phyloP scores from a whole-genome alignment of 2,888 invertebrate species.

The Arge pagana region DNA sequence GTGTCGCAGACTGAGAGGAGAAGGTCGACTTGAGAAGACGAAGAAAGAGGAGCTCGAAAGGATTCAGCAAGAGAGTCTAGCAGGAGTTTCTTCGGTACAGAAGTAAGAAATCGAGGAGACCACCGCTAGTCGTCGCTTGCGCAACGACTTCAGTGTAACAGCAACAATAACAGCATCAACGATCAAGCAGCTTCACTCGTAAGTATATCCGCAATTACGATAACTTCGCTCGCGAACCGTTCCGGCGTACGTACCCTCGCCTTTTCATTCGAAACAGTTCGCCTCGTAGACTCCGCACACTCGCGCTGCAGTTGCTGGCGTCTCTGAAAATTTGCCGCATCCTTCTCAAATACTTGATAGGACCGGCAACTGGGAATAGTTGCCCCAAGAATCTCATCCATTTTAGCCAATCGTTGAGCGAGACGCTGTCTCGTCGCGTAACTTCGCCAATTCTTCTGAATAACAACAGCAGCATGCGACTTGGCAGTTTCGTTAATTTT shows the following conservation, averaged over 20 bases:
- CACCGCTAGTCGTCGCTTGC: too few species aligned
- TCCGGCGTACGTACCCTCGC: constrained; percentile 38
- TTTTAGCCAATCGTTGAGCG: constrained; percentile 54
- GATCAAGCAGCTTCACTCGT: too few species aligned
- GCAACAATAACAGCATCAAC: too few species aligned
- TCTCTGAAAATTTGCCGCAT: constrained; percentile 50
- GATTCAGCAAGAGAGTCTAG: constrained; percentile 55
- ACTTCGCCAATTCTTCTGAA: constrained; percentile 59
- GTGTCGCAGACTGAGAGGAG: constrained; percentile 8
- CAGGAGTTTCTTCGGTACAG: too few species aligned
- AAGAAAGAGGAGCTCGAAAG: constrained; percentile 11
- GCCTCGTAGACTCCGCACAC: constrained; percentile 59
- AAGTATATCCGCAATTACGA: too few species aligned
- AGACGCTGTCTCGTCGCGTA: constrained; percentile 58
- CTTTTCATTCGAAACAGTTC: constrained; percentile 34
- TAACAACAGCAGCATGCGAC: constrained; percentile 45
- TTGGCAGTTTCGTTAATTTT: constrained; percentile 26
- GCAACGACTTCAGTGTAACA: too few species aligned
- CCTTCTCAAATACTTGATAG: constrained; percentile 58
- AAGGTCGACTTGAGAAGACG: constrained; percentile 17
- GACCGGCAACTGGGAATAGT: constrained; percentile 61
- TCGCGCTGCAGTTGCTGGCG: constrained; percentile 52
- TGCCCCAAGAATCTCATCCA: constrained; percentile 64
- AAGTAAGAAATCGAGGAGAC: too few species aligned
- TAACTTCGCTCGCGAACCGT: too few species aligned